These are phyloP conservation scores for Dryobates pubescens DNA, from an alignment of 2,797 vertebrate species.

Conservation along the genomic window DNA sequence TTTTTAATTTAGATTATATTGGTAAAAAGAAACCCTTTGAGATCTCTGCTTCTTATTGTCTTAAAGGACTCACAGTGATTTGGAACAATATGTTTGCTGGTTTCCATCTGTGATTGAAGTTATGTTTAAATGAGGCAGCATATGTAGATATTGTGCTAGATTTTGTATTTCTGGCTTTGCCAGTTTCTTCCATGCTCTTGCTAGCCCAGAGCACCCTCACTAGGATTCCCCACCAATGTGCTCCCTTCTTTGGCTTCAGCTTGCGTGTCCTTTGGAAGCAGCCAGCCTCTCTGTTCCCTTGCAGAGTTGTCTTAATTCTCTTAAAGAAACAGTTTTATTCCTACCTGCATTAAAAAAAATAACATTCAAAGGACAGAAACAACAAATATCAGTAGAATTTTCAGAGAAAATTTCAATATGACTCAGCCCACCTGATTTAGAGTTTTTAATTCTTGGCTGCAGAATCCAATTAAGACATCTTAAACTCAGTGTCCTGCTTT, in stretches of 20 bases:
- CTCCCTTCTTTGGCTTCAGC: neutral
- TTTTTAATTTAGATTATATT: neutral
- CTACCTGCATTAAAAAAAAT: neutral
- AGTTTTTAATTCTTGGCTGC: conserved; percentile 63
- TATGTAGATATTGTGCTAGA: neutral
- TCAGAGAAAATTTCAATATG: conserved; percentile 12
- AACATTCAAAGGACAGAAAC: neutral
- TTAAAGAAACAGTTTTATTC: neutral
- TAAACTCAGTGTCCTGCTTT: conserved; percentile 44
- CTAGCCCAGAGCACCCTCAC: neutral
- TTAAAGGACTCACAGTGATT: neutral
- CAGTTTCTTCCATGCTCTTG: neutral
- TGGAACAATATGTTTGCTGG: neutral
- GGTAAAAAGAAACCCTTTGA: neutral
- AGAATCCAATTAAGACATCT: conserved; percentile 61
- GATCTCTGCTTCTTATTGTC: neutral
- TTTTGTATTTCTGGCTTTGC: neutral
- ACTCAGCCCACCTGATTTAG: conserved; percentile 41
- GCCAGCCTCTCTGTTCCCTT: neutral
- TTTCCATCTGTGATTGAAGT: neutral
- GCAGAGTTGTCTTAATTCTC: neutral
- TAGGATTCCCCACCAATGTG: neutral
- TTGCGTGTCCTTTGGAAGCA: neutral
- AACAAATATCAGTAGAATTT: conserved; percentile 23
- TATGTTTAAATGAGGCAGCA: neutral